Evolutionary conservation across 2,888 invertebrate genomes (phyloP).

Genomic region (Opisthograptis luteolata): DNA sequence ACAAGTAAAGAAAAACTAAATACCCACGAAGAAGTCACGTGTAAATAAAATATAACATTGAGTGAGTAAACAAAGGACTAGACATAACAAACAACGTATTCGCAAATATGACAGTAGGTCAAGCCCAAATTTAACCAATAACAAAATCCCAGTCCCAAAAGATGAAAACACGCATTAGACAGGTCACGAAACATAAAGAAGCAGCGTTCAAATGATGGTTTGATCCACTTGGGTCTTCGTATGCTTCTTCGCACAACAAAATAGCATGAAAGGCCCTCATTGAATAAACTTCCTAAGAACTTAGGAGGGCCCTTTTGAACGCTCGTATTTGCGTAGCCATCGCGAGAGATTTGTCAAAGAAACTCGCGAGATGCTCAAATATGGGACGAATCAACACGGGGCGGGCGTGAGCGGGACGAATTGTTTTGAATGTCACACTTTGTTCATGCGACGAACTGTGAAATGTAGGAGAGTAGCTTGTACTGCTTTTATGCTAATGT

Average conservation of each 20-base stretch:
- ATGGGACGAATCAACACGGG: slow-evolving; percentile 45
- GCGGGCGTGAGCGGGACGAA: slow-evolving; percentile 29
- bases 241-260: slow-evolving; percentile 30
- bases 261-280: slow-evolving; percentile 43
- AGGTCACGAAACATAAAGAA: slow-evolving; percentile 30
- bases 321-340: slow-evolving; percentile 56
- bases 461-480: slow-evolving; percentile 2
- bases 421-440: slow-evolving; percentile 41
- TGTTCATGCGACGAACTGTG: slow-evolving; percentile 20
- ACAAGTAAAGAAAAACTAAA: too few species aligned
- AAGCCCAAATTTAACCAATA: slow-evolving; percentile 20
- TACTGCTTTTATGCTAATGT: slow-evolving; percentile 1
- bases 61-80: not conserved
- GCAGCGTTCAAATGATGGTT: slow-evolving; percentile 36
- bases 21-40: too few species aligned
- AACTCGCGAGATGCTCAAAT: slow-evolving; percentile 52
- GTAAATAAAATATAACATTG: not conserved
- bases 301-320: slow-evolving; percentile 49
- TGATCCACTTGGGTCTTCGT: slow-evolving; percentile 30
- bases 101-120: slow-evolving; percentile 5
- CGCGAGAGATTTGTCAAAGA: slow-evolving; percentile 69
- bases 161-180: slow-evolving; percentile 27
- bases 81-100: not conserved
- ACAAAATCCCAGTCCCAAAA: slow-evolving; percentile 21
- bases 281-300: slow-evolving; percentile 51